phyloP scores from a whole-genome alignment of 2,113 vertebrate species.

The Cynoglossus semilaevis region DNA sequence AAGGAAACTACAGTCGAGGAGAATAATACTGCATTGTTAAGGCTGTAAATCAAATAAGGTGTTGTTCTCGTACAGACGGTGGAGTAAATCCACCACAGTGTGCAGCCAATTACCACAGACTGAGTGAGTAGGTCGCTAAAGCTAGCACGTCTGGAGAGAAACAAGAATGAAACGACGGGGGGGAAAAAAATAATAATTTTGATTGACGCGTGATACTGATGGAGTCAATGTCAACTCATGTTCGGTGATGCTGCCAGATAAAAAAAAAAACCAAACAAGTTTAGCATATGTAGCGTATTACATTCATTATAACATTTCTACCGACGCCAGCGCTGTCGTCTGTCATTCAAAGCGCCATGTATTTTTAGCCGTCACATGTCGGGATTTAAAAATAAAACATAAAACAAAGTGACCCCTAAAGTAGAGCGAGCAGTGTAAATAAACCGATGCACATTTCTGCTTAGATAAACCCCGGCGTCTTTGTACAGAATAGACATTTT shows the following conservation, averaged over 20 bases:
- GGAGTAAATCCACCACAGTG: background rate
- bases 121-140: too few species aligned
- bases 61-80: background rate
- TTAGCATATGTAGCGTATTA: too few species aligned
- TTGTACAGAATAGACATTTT: background rate
- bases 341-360: background rate
- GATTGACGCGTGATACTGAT: slow-evolving; percentile 21
- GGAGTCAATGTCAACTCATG: too few species aligned
- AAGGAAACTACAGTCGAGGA: background rate
- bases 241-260: too few species aligned
- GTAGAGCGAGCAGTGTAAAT: background rate
- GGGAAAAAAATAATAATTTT: background rate
- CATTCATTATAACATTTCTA: too few species aligned
- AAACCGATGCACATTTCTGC: background rate
- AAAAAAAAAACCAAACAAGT: too few species aligned
- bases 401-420: background rate
- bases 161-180: too few species aligned
- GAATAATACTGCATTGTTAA: background rate
- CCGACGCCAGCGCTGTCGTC: background rate
- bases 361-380: background rate
- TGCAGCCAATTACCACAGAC: too few species aligned
- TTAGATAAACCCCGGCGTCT: background rate
- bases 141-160: too few species aligned
- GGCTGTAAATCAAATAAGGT: background rate
- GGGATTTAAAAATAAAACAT: background rate